A percentile compares a stretch with the other conserved stretches of the same genome.
phyloP scores from a whole-genome alignment of 2,888 invertebrate species.

The Ennomos erosarius region DNA sequence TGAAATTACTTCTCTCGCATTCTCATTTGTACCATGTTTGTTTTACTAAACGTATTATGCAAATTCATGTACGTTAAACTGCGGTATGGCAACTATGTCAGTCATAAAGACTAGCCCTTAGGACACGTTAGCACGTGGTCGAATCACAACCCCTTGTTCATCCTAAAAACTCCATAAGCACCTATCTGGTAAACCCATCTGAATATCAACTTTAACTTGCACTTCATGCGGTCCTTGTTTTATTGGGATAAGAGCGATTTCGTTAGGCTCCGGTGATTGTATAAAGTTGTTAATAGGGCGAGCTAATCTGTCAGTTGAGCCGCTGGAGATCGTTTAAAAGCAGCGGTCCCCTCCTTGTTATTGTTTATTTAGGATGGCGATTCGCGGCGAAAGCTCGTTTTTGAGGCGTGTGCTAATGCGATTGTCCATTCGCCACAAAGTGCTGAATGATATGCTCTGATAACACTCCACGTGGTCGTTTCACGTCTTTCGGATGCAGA shows the following conservation, averaged over 20 bases:
- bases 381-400: conserved; percentile 78
- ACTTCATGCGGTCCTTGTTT: conserved; percentile 33
- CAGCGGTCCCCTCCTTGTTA: conserved; percentile 75
- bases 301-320: conserved; percentile 84
- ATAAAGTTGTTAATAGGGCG: conserved; percentile 65
- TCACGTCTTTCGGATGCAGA: conserved; percentile 24
- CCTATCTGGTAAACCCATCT: conserved; percentile 72
- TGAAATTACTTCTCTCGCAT: conserved; percentile 11
- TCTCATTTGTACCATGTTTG: conserved; percentile 16
- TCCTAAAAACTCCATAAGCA: conserved; percentile 78
- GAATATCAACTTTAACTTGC: conserved; percentile 44
- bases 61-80: conserved; percentile 39
- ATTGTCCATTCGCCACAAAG: conserved; percentile 70
- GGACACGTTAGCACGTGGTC: conserved; percentile 71
- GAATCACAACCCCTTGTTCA: conserved; percentile 68
- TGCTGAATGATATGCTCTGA: conserved; percentile 59
- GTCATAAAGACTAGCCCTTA: conserved; percentile 48
- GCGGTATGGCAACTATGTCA: conserved; percentile 46
- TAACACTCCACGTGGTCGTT: conserved; percentile 55
- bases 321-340: conserved; percentile 82
- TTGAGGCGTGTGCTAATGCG: conserved; percentile 81
- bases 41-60: conserved; percentile 36
- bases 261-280: conserved; percentile 38
- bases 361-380: conserved; percentile 84
- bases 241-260: conserved; percentile 26